phyloP scores from a whole-genome alignment of 2,888 invertebrate species.

The Mamestra brassicae region DNA sequence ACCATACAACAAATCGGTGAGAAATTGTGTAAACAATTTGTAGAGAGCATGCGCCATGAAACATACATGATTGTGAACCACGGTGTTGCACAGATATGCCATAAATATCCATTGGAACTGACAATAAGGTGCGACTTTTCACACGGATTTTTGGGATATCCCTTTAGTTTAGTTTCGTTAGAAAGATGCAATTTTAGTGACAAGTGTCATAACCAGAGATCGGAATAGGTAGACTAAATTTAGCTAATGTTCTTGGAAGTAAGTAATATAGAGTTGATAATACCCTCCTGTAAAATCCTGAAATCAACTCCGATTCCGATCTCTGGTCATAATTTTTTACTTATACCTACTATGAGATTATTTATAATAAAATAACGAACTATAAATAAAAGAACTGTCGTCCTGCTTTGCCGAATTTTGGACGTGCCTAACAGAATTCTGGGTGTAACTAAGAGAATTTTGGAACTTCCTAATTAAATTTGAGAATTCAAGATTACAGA shows the following conservation, averaged over 20 bases:
- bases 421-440: too few relatives aligned
- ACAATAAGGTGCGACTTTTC: constrained; percentile 9
- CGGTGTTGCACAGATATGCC: constrained; percentile 5
- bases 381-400: background rate
- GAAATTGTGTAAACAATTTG: constrained; percentile 58
- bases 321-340: too few relatives aligned
- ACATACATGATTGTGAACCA: constrained; percentile 53
- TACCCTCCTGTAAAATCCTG: too few relatives aligned
- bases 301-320: too few relatives aligned
- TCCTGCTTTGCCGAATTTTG: background rate
- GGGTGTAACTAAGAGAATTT: too few relatives aligned
- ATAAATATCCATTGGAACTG: constrained; percentile 46
- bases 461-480: background rate
- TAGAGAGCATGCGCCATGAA: constrained; percentile 43
- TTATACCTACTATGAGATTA: too few relatives aligned
- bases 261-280: too few relatives aligned
- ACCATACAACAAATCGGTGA: constrained; percentile 56
- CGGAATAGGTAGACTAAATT: too few relatives aligned
- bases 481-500: too few relatives aligned
- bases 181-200: constrained; percentile 18
- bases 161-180: background rate
- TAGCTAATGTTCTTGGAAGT: too few relatives aligned
- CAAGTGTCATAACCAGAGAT: too few relatives aligned
- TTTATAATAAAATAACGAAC: too few relatives aligned
- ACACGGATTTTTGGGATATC: constrained; percentile 1